These are phyloP conservation scores for Sitodiplosis mosellana DNA, from an alignment of 1,140 invertebrate genomes.

Conservation along the genomic window DNA sequence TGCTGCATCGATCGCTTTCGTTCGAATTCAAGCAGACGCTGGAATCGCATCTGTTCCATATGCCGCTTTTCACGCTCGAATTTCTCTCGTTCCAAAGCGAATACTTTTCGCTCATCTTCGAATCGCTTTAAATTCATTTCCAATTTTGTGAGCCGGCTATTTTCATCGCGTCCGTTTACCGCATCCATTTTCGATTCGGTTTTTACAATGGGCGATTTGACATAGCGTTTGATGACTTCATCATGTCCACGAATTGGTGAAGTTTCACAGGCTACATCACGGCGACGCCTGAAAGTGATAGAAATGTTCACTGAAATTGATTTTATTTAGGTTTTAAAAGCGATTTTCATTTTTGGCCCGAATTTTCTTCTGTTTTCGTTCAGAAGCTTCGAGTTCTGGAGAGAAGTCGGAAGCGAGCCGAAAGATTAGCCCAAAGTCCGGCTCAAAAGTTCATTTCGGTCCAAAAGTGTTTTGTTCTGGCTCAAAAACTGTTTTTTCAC, in stretches of 20 bases:
- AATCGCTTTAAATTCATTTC: conserved; percentile 20
- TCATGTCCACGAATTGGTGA: background rate
- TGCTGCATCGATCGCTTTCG: conserved; percentile 10
- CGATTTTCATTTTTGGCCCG: too few relatives aligned
- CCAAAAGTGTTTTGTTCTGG: too few relatives aligned
- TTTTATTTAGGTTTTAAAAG: too few relatives aligned
- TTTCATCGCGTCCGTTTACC: conserved; percentile 5
- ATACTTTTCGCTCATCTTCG: conserved; percentile 21
- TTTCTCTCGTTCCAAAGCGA: conserved; percentile 20
- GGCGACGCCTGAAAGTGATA: too few relatives aligned
- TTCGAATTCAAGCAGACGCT: conserved; percentile 19
- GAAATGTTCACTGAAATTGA: too few relatives aligned
- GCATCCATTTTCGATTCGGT: background rate
- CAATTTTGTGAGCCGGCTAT: conserved; percentile 6
- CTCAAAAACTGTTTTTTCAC: too few relatives aligned
- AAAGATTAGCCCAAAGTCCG: too few relatives aligned
- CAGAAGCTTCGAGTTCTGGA: too few relatives aligned
- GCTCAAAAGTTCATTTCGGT: too few relatives aligned
- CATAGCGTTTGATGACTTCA: background rate
- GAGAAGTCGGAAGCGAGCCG: too few relatives aligned
- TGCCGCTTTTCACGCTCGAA: conserved; percentile 22
- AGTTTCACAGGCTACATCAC: conserved; percentile 6
- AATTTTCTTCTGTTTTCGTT: too few relatives aligned
- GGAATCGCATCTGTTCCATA: conserved; percentile 17
- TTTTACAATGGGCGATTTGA: background rate